phyloP scores from a whole-genome alignment of 2,113 vertebrate genomes.

The Ictalurus furcatus region DNA sequence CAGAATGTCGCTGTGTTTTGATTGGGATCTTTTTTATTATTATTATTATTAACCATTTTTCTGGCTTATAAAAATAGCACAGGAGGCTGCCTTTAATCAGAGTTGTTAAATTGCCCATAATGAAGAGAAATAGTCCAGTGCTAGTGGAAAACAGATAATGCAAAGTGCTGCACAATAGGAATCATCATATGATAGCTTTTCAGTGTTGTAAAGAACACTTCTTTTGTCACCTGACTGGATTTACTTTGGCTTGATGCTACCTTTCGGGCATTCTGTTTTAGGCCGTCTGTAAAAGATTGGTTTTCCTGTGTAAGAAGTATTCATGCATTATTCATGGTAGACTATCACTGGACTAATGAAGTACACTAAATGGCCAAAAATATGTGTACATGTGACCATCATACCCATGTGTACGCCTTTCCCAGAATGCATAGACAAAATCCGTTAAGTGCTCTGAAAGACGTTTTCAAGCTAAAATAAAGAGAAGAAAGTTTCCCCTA shows the following conservation, averaged over 20 bases:
- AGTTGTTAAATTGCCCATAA: neutral
- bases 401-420: neutral
- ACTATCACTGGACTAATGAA: too few relatives aligned
- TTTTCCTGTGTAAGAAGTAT: neutral
- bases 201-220: neutral
- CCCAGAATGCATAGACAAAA: neutral
- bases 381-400: too few relatives aligned
- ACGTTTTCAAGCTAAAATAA: neutral
- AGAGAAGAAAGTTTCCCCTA: neutral
- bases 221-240: neutral
- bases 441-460: neutral
- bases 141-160: neutral
- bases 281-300: neutral
- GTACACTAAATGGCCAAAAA: too few relatives aligned
- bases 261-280: neutral
- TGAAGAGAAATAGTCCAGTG: neutral
- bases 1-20: neutral
- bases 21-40: neutral
- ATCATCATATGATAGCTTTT: neutral
- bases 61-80: neutral
- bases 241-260: neutral
- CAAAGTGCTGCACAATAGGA: neutral
- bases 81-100: neutral
- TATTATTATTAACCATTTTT: neutral
- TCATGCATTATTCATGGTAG: too few relatives aligned